phyloP scores from a whole-genome alignment of 2,797 vertebrate genomes.

The Margarornis squamiger region DNA sequence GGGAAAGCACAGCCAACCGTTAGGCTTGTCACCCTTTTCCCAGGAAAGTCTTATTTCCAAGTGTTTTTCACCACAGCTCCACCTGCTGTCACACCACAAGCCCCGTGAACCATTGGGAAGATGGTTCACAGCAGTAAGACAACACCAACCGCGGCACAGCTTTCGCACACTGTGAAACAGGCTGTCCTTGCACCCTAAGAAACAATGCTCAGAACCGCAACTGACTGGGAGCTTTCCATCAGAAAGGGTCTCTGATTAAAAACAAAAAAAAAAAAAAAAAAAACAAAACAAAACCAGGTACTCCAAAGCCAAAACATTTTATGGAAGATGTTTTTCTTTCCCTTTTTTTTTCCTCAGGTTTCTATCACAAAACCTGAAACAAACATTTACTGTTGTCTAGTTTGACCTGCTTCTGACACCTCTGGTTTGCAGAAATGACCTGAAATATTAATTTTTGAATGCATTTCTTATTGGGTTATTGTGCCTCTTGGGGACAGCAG shows the following conservation, averaged over 20 bases:
- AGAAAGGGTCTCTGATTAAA: background rate
- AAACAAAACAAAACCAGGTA: background rate
- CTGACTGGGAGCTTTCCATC: background rate
- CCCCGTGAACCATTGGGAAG: background rate
- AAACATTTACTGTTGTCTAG: background rate
- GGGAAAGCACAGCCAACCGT: background rate
- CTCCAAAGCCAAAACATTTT: background rate
- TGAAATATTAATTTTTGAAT: background rate
- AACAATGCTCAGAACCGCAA: background rate
- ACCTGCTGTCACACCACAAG: background rate
- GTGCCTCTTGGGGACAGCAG: background rate
- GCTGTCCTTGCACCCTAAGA: background rate
- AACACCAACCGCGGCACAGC: rapidly evolving
- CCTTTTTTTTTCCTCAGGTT: background rate
- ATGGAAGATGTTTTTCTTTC: background rate
- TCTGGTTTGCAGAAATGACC: background rate
- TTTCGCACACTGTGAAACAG: background rate
- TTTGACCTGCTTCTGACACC: background rate
- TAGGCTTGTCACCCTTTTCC: background rate
- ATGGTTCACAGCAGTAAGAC: background rate
- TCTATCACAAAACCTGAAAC: background rate
- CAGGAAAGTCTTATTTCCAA: background rate
- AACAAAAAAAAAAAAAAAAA: no score
- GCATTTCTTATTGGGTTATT: slow-evolving; percentile 4
- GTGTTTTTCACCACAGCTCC: background rate